Percentiles rank a stretch among this genome's conserved stretches.
Evolutionary conservation across 2,113 vertebrate genomes (phyloP).

Genomic region (Ochotona princeps): DNA sequence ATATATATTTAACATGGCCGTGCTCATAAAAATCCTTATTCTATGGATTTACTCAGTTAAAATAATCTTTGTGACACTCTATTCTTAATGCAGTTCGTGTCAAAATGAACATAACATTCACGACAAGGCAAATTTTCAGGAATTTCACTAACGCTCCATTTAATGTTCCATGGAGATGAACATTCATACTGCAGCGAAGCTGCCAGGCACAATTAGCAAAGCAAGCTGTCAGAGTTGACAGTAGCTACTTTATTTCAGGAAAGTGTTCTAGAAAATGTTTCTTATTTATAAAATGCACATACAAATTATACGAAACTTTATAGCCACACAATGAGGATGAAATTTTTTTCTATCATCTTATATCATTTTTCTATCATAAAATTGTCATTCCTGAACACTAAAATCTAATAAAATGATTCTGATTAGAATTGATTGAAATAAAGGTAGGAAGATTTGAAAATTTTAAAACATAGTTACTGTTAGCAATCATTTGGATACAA

Average conservation of each 20-base stretch:
- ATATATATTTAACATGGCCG: background rate
- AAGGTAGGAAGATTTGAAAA: background rate
- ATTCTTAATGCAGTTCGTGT: background rate
- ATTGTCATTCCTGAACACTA: conserved; percentile 8
- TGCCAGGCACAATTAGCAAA: conserved; percentile 72
- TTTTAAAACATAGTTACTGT: background rate
- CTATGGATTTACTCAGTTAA: conserved; percentile 25
- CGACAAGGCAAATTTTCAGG: conserved; percentile 8
- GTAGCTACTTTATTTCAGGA: conserved; percentile 58
- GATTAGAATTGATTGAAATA: background rate
- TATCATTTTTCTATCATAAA: too few relatives aligned
- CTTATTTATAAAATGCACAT: conserved; percentile 31
- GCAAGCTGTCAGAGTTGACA: conserved; percentile 64
- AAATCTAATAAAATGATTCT: background rate
- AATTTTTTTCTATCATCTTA: background rate
- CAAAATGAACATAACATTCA: conserved; percentile 53
- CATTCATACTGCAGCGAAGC: background rate
- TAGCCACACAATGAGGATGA: background rate
- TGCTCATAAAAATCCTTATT: background rate
- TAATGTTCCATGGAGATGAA: conserved; percentile 59
- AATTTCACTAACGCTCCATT: conserved; percentile 59
- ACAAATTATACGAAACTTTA: conserved; percentile 48
- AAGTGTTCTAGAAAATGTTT: conserved; percentile 40
- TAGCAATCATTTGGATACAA: background rate
- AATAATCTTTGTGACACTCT: conserved; percentile 53